These are phyloP conservation scores for human (Homo sapiens) DNA, from an alignment of 2,113 vertebrate species.

Conservation along the genomic window GRCh38 chr13:52179501-52180000, in stretches of 20 bases:
- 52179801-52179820: background rate
- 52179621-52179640: constrained; percentile 25
- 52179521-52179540: background rate
- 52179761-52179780: background rate
- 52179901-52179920: background rate
- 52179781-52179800: background rate
- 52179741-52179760: background rate
- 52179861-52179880: background rate
- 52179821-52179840: background rate
- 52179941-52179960: background rate
- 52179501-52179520: background rate
- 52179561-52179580: background rate
- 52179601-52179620: background rate
- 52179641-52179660: background rate
- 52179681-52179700: background rate
- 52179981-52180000: background rate
- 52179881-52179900: background rate
- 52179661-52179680: background rate
- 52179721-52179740: background rate
- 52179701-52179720: background rate
- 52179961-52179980: background rate
- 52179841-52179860: background rate
- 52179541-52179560: background rate
- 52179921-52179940: background rate
- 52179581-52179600: background rate